Evolutionary conservation across 2,888 invertebrate species (phyloP).

Genomic region (Amiota communis): DNA sequence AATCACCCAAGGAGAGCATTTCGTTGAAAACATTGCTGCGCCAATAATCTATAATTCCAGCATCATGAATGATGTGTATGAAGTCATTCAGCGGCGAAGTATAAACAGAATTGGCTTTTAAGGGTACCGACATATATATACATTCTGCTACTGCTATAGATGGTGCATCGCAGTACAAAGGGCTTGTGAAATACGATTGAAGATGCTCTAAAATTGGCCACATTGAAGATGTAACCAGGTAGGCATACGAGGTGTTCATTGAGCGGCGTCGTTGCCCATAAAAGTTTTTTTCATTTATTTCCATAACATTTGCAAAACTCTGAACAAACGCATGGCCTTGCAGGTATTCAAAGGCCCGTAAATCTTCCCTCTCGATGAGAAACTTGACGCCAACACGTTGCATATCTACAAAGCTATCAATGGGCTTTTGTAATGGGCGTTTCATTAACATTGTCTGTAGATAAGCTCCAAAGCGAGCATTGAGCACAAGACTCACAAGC

Average conservation of each 20-base stretch:
- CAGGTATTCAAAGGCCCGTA: too few relatives aligned
- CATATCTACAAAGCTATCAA: background rate
- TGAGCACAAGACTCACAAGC: background rate
- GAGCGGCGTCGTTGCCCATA: background rate
- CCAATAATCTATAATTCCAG: conserved; percentile 11
- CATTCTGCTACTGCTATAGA: background rate
- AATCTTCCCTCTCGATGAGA: too few relatives aligned
- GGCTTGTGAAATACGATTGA: background rate
- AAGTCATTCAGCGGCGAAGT: background rate
- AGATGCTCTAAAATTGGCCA: background rate
- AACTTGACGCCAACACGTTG: too few relatives aligned
- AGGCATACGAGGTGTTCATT: background rate
- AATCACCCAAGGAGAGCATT: background rate
- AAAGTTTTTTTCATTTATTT: too few relatives aligned
- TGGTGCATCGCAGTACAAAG: background rate
- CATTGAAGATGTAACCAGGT: background rate
- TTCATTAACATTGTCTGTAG: background rate
- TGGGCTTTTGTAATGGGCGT: background rate
- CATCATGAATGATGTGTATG: background rate
- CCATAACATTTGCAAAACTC: too few relatives aligned
- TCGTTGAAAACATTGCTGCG: background rate
- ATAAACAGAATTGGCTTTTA: conserved; percentile 7
- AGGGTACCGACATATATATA: background rate
- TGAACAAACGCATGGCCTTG: too few relatives aligned
- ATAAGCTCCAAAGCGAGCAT: background rate